Conservation (phyloP, 2,888 invertebrate genomes). For the Antitype chi region DNA sequence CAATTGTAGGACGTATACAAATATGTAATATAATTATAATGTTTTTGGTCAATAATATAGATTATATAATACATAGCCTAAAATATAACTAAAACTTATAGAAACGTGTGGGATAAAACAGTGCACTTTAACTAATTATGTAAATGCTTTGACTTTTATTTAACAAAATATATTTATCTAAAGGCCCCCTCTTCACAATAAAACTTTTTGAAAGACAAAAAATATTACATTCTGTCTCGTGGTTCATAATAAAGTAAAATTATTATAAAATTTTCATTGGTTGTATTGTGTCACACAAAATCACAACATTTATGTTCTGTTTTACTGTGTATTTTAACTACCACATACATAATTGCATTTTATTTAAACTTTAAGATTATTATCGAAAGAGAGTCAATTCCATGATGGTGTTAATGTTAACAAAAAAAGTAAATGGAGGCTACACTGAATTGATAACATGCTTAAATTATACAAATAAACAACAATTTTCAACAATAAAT, state of each 20-base stretch:
- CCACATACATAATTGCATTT: not conserved
- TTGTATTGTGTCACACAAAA: too few species aligned
- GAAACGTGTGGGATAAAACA: slow-evolving; percentile 82
- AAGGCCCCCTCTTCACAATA: slow-evolving; percentile 44
- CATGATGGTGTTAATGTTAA: not conserved
- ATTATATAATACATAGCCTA: slow-evolving; percentile 65
- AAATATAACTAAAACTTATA: slow-evolving; percentile 66
- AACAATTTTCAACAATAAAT: slow-evolving; percentile 59
- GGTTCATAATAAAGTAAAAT: slow-evolving; percentile 1
- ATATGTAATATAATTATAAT: slow-evolving; percentile 69
- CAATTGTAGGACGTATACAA: slow-evolving; percentile 72
- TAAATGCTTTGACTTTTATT: slow-evolving; percentile 78
- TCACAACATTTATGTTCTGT: not conserved
- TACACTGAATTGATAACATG: slow-evolving; percentile 60
- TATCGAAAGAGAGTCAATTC: slow-evolving; percentile 9
- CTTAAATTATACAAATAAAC: slow-evolving; percentile 61
- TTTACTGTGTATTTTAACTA: not conserved
- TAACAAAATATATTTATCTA: slow-evolving; percentile 62
- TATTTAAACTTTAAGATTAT: not conserved
- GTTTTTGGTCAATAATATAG: slow-evolving; percentile 78
- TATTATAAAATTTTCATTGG: too few species aligned
- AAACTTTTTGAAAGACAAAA: not conserved
- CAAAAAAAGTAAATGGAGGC: slow-evolving; percentile 28
- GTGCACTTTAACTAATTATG: slow-evolving; percentile 77
- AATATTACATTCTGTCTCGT: not conserved